A percentile compares a stretch with the other conserved stretches of the same genome.
phyloP scores from a whole-genome alignment of 2,113 vertebrate genomes.

The Cynocephalus volans region DNA sequence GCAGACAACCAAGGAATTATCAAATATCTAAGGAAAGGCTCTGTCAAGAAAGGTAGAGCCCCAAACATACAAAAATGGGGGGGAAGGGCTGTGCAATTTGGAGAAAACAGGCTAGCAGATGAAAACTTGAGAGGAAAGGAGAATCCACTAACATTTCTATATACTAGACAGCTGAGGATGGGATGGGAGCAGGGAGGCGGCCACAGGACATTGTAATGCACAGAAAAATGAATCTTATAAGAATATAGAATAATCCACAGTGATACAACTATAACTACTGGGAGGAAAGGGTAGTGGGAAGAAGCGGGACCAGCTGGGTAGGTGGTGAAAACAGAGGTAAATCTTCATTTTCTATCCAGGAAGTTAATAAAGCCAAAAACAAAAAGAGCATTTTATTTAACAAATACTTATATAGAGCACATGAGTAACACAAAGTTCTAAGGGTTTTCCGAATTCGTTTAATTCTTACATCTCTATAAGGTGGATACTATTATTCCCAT shows the following conservation, averaged over 20 bases:
- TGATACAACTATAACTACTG: not conserved
- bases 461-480: not conserved
- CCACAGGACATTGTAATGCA: not conserved
- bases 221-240: not conserved
- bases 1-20: not conserved
- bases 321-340: not conserved
- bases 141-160: not conserved
- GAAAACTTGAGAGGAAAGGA: not conserved
- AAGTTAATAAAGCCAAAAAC: conserved; percentile 49
- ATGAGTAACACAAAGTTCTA: not conserved
- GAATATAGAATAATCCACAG: not conserved
- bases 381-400: conserved; percentile 51
- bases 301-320: not conserved
- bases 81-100: not conserved
- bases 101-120: conserved; percentile 1
- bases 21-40: not conserved
- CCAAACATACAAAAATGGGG: not conserved
- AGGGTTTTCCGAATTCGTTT: not conserved
- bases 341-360: conserved; percentile 24
- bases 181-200: not conserved
- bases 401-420: not conserved
- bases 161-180: not conserved
- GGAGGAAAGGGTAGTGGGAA: not conserved
- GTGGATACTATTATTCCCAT: not conserved
- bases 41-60: not conserved